phyloP scores from a whole-genome alignment of 2,888 invertebrate species.

The Pammene fasciana region DNA sequence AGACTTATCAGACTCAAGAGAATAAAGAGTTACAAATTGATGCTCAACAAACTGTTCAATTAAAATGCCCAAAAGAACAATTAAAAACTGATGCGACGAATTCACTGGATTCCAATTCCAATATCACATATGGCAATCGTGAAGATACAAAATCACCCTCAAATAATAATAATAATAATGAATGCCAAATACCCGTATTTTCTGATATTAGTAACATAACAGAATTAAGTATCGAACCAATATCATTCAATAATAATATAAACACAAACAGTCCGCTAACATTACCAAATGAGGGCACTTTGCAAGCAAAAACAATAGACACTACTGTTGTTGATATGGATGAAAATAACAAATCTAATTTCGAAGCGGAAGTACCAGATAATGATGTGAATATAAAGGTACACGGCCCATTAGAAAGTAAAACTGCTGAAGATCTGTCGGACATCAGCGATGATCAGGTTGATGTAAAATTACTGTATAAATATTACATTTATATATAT shows the following conservation, averaged over 20 bases:
- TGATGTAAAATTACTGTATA: slow-evolving; percentile 74
- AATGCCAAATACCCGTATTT: not conserved
- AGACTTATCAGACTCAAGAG: slow-evolving; percentile 1
- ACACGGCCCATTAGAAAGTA: slow-evolving; percentile 44
- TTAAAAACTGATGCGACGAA: not conserved
- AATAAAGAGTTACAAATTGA: slow-evolving; percentile 10
- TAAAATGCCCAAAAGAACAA: not conserved
- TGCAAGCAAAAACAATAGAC: slow-evolving; percentile 5
- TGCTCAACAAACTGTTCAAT: slow-evolving; percentile 1
- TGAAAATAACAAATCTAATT: slow-evolving; percentile 40
- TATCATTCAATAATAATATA: slow-evolving; percentile 12
- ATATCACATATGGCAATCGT: not conserved
- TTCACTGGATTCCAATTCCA: slow-evolving; percentile 10
- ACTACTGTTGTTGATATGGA: not conserved
- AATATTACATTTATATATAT: slow-evolving; percentile 72
- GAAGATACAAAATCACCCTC: not conserved
- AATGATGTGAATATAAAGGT: slow-evolving; percentile 27
- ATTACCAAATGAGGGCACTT: not conserved
- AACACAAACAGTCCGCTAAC: not conserved
- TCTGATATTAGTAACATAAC: slow-evolving; percentile 2
- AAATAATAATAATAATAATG: not conserved
- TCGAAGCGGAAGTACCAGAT: slow-evolving; percentile 46
- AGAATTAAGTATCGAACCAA: slow-evolving; percentile 13
- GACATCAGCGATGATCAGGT: slow-evolving; percentile 69
- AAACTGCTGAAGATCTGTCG: slow-evolving; percentile 56